Percentiles rank a stretch among this genome's conserved stretches.
Conservation (phyloP, 1,140 invertebrate genomes). For the Brachionus sp. region DNA sequence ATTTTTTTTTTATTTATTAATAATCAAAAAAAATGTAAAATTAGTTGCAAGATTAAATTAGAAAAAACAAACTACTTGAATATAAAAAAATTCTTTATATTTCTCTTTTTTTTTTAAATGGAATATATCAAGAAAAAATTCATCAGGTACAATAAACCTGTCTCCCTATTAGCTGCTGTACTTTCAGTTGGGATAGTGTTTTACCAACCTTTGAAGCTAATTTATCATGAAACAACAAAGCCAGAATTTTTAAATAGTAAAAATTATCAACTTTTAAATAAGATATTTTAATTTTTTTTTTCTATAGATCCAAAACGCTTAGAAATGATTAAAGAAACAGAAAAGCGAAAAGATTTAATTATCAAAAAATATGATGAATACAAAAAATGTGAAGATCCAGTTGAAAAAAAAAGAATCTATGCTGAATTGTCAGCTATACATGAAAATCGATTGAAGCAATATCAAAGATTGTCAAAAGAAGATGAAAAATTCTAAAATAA, state of each 20-base stretch:
- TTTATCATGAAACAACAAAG: not conserved
- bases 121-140: not conserved
- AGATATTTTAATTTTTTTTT: not conserved
- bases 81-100: too few relatives aligned
- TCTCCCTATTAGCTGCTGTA: not conserved
- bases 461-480: not conserved
- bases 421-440: conserved; percentile 3
- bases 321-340: not conserved
- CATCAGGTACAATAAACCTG: not conserved
- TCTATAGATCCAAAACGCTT: not conserved
- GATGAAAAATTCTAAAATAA: not conserved
- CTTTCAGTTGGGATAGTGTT: not conserved
- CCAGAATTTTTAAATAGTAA: conserved; percentile 14
- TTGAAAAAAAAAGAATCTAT: conserved; percentile 9
- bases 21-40: too few relatives aligned
- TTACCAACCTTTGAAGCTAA: not conserved
- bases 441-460: conserved; percentile 15
- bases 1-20: too few relatives aligned
- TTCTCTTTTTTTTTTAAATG: not conserved
- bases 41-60: too few relatives aligned
- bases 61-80: too few relatives aligned
- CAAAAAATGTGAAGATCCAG: not conserved
- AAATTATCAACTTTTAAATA: not conserved
- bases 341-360: not conserved
- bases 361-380: conserved; percentile 8